phyloP scores from a whole-genome alignment of 2,888 invertebrate species.

The Nebria salina region DNA sequence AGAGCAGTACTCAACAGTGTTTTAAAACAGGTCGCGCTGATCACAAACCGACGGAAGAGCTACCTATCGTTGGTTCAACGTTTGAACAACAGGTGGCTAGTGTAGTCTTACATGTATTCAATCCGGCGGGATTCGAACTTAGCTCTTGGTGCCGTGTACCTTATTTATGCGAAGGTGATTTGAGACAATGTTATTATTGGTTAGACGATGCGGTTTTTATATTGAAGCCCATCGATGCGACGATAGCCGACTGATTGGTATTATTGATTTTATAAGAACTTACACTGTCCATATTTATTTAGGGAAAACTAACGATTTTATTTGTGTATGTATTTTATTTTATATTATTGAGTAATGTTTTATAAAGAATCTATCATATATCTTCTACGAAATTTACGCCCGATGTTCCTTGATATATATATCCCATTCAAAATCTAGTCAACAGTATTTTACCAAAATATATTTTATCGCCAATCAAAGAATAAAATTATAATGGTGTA shows the following conservation, averaged over 20 bases:
- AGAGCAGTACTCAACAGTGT: conserved; percentile 7
- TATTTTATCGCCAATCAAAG: not conserved
- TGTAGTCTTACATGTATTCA: conserved; percentile 71
- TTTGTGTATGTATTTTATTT: not conserved
- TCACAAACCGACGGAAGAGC: conserved; percentile 75
- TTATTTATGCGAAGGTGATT: conserved; percentile 96
- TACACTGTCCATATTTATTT: not conserved
- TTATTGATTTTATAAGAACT: not conserved
- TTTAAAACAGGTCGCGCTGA: conserved; percentile 68
- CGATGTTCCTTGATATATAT: not conserved
- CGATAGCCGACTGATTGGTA: not conserved
- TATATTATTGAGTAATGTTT: not conserved
- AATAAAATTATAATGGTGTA: not conserved
- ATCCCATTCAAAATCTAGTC: not conserved
- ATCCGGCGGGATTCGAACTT: conserved; percentile 77
- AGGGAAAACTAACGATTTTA: not conserved
- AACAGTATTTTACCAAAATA: not conserved
- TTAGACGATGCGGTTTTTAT: conserved; percentile 91
- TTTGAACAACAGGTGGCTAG: conserved; percentile 85
- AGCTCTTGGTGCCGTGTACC: conserved; percentile 90
- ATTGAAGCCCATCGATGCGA: conserved; percentile 63
- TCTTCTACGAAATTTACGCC: not conserved
- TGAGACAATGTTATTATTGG: conserved; percentile 91
- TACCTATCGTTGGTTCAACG: conserved; percentile 72
- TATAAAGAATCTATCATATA: not conserved